A percentile compares a stretch with the other conserved stretches of the same genome.
Conservation (phyloP, 2,113 vertebrate species). For the Cyprinodon tularosa region DNA sequence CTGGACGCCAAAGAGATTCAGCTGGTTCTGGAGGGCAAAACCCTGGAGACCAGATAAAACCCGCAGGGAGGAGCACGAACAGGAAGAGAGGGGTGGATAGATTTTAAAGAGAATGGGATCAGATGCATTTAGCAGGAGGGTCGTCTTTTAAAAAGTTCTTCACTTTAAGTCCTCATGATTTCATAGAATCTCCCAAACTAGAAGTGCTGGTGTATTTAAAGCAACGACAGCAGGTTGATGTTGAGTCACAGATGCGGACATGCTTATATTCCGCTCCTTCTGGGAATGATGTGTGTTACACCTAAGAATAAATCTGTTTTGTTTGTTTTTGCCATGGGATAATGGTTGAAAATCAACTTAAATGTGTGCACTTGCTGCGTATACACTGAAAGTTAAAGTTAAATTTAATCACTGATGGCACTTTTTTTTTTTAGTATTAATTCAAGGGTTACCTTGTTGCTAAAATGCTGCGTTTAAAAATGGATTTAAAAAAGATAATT, state of each 20-base stretch:
- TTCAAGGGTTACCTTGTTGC: too few species aligned
- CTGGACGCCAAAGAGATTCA: constrained; percentile 97
- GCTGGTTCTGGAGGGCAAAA: constrained; percentile 93
- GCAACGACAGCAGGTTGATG: neutral
- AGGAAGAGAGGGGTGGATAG: constrained; percentile 25
- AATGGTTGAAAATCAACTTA: neutral
- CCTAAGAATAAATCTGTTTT: neutral
- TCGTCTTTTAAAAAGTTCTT: constrained; percentile 7
- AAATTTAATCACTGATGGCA: neutral
- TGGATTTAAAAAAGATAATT: too few species aligned
- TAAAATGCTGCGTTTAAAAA: too few species aligned
- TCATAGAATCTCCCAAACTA: constrained; percentile 24
- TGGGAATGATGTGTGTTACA: neutral
- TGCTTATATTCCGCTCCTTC: too few species aligned
- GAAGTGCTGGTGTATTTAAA: constrained; percentile 10
- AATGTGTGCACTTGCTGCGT: too few species aligned
- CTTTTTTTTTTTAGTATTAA: too few species aligned
- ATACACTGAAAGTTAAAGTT: neutral
- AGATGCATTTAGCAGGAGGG: neutral
- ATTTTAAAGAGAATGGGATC: constrained; percentile 51
- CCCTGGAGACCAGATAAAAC: constrained; percentile 88
- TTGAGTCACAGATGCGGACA: neutral
- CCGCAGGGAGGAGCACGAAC: neutral
- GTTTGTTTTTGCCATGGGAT: neutral
- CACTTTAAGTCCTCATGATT: constrained; percentile 7